These are phyloP conservation scores for Malurus alboscapulatus DNA, from an alignment of 2,113 vertebrate genomes.

Conservation along the genomic window DNA sequence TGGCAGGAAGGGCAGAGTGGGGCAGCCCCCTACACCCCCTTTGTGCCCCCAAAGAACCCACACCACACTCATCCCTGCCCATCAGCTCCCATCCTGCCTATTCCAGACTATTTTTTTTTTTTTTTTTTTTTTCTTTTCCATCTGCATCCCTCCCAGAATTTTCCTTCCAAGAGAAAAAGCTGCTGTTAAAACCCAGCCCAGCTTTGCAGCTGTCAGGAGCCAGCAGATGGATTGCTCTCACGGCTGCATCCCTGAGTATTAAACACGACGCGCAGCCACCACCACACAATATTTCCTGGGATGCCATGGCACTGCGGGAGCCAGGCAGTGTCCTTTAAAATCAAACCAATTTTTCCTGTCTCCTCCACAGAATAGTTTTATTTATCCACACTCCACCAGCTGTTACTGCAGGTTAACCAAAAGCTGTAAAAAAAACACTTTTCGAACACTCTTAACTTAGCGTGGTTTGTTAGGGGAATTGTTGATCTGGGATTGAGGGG, in stretches of 20 bases:
- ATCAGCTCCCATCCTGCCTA: rapidly evolving
- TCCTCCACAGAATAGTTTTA: slow-evolving; percentile 53
- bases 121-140: too few species aligned
- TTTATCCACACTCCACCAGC: slow-evolving; percentile 35
- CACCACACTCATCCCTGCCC: neutral
- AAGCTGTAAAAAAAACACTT: slow-evolving; percentile 35
- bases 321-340: slow-evolving; percentile 51
- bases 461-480: slow-evolving; percentile 1
- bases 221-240: slow-evolving; percentile 35
- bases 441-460: neutral
- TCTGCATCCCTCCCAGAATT: neutral
- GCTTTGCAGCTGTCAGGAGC: slow-evolving; percentile 46
- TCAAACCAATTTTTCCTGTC: slow-evolving; percentile 52
- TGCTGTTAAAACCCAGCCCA: neutral
- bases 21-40: neutral
- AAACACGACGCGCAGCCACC: neutral
- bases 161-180: neutral
- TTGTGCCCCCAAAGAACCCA: rapidly evolving
- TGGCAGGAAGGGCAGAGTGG: neutral
- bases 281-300: slow-evolving; percentile 45
- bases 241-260: slow-evolving; percentile 52
- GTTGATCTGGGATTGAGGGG: neutral
- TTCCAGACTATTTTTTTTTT: neutral
- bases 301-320: neutral
- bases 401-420: slow-evolving; percentile 56